A percentile compares a stretch with the other conserved stretches of the same genome.
Conservation (phyloP, 2,888 invertebrate genomes). For the Eupeodes luniger region DNA sequence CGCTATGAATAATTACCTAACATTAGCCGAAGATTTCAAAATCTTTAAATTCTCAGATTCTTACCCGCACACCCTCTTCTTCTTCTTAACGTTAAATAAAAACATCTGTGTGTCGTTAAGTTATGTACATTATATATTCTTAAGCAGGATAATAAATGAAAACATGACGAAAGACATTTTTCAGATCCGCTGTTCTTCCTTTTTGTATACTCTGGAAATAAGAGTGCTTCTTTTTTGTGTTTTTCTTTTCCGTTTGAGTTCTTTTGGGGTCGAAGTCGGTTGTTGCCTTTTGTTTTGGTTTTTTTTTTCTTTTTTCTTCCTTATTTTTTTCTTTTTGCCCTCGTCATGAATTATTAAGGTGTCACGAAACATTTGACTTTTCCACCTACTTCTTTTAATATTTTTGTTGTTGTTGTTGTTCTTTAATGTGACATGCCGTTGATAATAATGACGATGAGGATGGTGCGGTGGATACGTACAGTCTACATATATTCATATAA, state of each 20-base stretch:
- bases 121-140: constrained; percentile 25
- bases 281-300: constrained; percentile 31
- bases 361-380: constrained; percentile 72
- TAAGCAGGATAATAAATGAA: constrained; percentile 63
- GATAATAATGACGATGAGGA: constrained; percentile 26
- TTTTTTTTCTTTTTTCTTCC: neutral
- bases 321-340: constrained; percentile 14
- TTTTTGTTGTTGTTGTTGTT: constrained; percentile 5
- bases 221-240: constrained; percentile 42
- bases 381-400: constrained; percentile 64
- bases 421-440: constrained; percentile 45
- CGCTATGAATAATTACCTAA: constrained; percentile 22
- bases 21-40: constrained; percentile 39
- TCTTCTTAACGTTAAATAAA: constrained; percentile 6
- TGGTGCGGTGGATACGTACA: constrained; percentile 2
- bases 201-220: neutral
- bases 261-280: constrained; percentile 33
- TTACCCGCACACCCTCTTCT: neutral
- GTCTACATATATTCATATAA: neutral
- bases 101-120: constrained; percentile 15
- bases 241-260: constrained; percentile 44
- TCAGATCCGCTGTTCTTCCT: constrained; percentile 27
- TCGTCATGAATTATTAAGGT: constrained; percentile 55
- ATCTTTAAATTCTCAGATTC: constrained; percentile 15
- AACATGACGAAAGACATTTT: constrained; percentile 56